Percentiles rank a stretch among this genome's conserved stretches.
phyloP scores from a whole-genome alignment of 2,797 vertebrate species.

The Spea hammondii region DNA sequence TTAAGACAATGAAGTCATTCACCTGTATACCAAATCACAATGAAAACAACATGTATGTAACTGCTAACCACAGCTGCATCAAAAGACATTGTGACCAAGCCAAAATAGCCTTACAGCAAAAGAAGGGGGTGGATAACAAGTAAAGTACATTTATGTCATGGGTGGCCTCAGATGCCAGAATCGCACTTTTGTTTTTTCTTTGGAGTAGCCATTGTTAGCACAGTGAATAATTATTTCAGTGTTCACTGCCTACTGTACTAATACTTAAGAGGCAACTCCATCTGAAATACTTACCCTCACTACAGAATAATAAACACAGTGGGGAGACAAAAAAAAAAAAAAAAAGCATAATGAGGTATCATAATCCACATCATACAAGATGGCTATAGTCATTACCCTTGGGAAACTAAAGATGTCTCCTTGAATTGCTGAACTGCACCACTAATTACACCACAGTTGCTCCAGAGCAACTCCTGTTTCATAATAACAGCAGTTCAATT shows the following conservation, averaged over 20 bases:
- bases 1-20: no score
- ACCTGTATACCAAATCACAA: no score
- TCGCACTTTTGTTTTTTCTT: no score
- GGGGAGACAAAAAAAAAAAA: not conserved
- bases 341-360: constrained; percentile 40
- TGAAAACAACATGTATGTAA: not conserved
- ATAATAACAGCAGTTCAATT: not conserved
- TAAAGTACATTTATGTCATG: no score
- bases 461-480: constrained; percentile 28
- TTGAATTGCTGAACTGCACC: constrained; percentile 27
- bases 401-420: constrained; percentile 57
- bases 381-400: constrained; percentile 44
- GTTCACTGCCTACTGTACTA: no score
- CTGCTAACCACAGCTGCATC: not conserved
- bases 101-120: no score
- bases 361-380: constrained; percentile 45
- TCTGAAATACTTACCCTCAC: not conserved
- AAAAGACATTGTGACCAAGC: no score
- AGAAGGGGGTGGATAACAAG: no score
- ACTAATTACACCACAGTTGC: constrained; percentile 31
- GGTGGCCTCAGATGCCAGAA: no score
- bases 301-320: not conserved
- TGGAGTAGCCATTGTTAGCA: no score
- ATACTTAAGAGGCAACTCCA: no score
- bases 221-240: no score